Evolutionary conservation across 2,113 vertebrate species (phyloP).

Genomic region (Catharus fuscescens): DNA sequence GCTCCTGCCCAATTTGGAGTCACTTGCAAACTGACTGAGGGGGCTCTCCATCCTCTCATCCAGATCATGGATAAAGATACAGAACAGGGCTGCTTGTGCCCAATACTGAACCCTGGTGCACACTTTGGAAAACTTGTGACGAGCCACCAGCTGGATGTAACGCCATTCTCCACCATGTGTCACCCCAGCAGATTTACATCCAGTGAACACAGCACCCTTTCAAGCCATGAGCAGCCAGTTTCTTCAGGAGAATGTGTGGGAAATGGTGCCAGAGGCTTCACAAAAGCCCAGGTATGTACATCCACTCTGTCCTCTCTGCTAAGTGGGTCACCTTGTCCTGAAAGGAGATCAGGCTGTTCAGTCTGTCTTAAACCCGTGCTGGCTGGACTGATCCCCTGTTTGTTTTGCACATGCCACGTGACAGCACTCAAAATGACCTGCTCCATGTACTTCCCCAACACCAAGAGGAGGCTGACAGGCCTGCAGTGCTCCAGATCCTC

Average conservation of each 20-base stretch:
- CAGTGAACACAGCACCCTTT: too few relatives aligned
- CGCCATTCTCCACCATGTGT: not conserved
- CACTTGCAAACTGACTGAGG: not conserved
- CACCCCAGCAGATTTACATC: not conserved
- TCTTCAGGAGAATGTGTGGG: not conserved
- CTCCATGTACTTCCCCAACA: not conserved
- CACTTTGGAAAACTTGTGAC: not conserved
- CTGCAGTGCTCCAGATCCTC: not conserved
- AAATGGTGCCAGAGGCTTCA: not conserved
- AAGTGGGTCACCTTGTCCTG: not conserved
- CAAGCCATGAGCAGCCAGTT: not conserved
- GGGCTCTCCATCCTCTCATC: too few relatives aligned
- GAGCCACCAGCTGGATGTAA: too few relatives aligned
- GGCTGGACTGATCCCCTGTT: not conserved
- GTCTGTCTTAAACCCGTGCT: not conserved
- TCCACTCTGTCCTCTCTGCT: not conserved
- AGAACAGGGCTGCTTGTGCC: not conserved
- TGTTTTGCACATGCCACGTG: not conserved
- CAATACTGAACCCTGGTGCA: not conserved
- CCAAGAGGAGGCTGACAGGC: not conserved
- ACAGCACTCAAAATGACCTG: not conserved
- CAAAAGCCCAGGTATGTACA: not conserved
- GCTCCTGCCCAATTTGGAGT: too few relatives aligned
- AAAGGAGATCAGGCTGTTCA: not conserved
- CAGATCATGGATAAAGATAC: not conserved